Base-by-base conservation (phyloP, 2,113 vertebrate genomes). In the Pao palembangensis region DNA sequence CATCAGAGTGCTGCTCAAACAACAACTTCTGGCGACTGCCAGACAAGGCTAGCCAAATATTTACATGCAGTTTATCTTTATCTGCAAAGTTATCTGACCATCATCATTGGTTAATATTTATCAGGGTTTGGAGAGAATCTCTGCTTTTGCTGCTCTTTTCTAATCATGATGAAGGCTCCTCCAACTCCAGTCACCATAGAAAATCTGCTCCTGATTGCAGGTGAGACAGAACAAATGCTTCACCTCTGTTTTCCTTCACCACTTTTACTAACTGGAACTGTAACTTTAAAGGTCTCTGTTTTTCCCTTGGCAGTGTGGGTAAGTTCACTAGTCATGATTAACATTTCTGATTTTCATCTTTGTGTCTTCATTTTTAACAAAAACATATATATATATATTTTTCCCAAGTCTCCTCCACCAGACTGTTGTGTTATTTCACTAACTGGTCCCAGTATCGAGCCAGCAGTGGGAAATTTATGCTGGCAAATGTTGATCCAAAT, bases 371-470 rank as follows among this genome's bases (percentile, higher is more conserved):
- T 25, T 28, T 28, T 8, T 28, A 28, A 49, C 10, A 0, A 19
- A 18, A 49, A 8, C 8, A 15, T 2, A 13, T 21, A 13, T 43
- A 2, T n/a, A n/a, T n/a, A n/a, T n/a, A 4, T n/a, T 28, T 17
- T 28, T 11, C 13, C 28, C 23, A 15, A 82, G 94, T 85, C 13
- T 81, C 88, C 48, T 81, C 91, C 58, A 84, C 82, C 57, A 85
- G 93, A 79, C 86, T 96, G 58, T 87, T 85, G 34, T 95, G 93
- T 57, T 94, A 95, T 78, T 93, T 92, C 78, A 92, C 89, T 67
- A 95, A 92, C 89, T 94, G 93, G 93, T 90, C 91, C 64, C 93
- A 94, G 61, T 92, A 95, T 66, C 76, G 90, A 61, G 85, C 89
- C 17, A 90, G 88, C 0, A 11, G 50, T 56, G 91, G 91, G 1